These are phyloP conservation scores for Orchesella flavescens DNA, from an alignment of 2,888 invertebrate species.

Conservation along the genomic window DNA sequence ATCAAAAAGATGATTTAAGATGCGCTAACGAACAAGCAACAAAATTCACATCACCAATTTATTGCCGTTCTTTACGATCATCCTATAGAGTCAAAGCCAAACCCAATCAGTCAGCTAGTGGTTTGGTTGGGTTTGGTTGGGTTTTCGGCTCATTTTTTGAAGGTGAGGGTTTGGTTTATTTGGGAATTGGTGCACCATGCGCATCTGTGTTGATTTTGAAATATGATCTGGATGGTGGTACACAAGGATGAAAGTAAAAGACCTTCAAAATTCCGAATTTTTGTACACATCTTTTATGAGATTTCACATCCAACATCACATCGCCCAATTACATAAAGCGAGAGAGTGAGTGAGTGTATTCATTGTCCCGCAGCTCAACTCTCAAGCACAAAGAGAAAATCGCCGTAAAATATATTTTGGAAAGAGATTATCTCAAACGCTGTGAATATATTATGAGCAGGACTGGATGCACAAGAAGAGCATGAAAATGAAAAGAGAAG, in stretches of 20 bases:
- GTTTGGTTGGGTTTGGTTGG: neutral
- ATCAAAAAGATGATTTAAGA: too few species aligned
- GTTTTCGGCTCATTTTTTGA: neutral
- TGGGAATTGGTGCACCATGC: neutral
- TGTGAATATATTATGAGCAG: neutral
- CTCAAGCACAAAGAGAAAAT: neutral
- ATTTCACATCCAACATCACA: slow-evolving; percentile 5
- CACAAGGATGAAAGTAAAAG: slow-evolving; percentile 25
- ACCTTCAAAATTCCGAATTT: neutral
- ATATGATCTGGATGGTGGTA: slow-evolving; percentile 13
- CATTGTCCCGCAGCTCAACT: neutral
- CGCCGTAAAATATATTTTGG: slow-evolving; percentile 9
- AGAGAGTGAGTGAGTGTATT: neutral
- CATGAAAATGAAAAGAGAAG: neutral
- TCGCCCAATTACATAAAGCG: too few species aligned
- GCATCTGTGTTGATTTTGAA: slow-evolving; percentile 38
- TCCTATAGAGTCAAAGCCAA: too few species aligned
- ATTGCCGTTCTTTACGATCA: neutral
- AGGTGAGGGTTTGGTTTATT: neutral
- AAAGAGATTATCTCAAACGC: slow-evolving; percentile 22
- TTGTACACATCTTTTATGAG: too few species aligned
- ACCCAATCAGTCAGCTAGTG: slow-evolving; percentile 27
- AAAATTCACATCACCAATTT: neutral
- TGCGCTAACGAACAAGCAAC: slow-evolving; percentile 9
- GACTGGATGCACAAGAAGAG: neutral